Conservation (phyloP, 2,888 invertebrate species). For the Sipha maydis region DNA sequence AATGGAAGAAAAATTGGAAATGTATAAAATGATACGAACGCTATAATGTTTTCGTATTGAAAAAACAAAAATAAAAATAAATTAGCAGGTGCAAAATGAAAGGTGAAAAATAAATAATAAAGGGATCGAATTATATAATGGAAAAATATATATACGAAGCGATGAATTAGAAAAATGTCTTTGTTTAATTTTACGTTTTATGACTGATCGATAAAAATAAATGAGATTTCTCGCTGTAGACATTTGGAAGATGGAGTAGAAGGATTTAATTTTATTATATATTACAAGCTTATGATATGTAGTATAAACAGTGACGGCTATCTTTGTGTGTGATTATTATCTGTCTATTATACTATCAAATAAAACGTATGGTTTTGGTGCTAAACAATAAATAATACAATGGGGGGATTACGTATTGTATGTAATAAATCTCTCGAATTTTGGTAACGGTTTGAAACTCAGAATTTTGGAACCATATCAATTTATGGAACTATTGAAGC, state of each 20-base stretch:
- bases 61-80: not conserved
- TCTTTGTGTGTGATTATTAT: constrained; percentile 14
- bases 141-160: not conserved
- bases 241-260: not conserved
- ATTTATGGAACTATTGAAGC: constrained; percentile 10
- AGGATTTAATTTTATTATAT: no score
- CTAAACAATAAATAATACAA: constrained; percentile 30
- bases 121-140: no score
- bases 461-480: constrained; percentile 39
- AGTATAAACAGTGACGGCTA: no score
- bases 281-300: no score
- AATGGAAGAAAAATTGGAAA: no score
- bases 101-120: no score
- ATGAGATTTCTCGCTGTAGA: not conserved
- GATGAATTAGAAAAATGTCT: not conserved
- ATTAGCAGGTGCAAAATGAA: not conserved
- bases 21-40: no score
- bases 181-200: not conserved
- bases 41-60: not conserved
- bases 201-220: not conserved
- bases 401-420: not conserved
- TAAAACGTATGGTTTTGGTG: constrained; percentile 2
- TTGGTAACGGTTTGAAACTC: not conserved
- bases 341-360: not conserved
- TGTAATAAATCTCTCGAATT: constrained; percentile 42